These are phyloP conservation scores for Rissa tridactyla DNA, from an alignment of 2,113 vertebrate genomes.

Conservation along the genomic window DNA sequence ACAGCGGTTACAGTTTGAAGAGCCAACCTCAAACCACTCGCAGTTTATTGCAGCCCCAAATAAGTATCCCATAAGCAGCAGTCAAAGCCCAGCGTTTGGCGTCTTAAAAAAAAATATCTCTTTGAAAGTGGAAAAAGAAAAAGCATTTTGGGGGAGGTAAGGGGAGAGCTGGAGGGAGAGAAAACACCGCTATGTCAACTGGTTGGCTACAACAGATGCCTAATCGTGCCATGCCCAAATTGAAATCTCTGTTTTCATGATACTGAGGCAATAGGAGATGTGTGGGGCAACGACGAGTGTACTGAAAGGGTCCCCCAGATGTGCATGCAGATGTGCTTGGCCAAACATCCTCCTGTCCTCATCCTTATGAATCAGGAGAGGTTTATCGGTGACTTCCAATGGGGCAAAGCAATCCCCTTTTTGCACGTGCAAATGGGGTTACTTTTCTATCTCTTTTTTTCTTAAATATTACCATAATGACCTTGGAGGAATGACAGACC, in stretches of 20 bases:
- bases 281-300: rapidly evolving
- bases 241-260: neutral
- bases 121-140: neutral
- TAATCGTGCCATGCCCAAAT: neutral
- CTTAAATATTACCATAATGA: neutral
- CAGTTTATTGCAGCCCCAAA: neutral
- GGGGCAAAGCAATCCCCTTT: neutral
- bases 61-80: neutral
- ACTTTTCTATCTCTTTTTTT: neutral
- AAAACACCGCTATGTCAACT: neutral
- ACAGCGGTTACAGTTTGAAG: constrained; percentile 54
- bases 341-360: neutral
- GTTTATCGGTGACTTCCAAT: neutral
- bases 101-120: neutral
- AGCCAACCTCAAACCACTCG: neutral
- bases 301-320: neutral
- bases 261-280: neutral
- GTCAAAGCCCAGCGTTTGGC: neutral
- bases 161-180: neutral
- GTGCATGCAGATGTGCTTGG: neutral
- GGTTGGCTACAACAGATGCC: neutral
- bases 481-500: neutral
- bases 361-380: neutral
- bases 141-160: neutral
- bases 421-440: neutral